Evolutionary conservation across 2,797 vertebrate genomes (phyloP), one percentile per base, ranked within the genome.

Genomic region (Trematomus bernacchii): DNA sequence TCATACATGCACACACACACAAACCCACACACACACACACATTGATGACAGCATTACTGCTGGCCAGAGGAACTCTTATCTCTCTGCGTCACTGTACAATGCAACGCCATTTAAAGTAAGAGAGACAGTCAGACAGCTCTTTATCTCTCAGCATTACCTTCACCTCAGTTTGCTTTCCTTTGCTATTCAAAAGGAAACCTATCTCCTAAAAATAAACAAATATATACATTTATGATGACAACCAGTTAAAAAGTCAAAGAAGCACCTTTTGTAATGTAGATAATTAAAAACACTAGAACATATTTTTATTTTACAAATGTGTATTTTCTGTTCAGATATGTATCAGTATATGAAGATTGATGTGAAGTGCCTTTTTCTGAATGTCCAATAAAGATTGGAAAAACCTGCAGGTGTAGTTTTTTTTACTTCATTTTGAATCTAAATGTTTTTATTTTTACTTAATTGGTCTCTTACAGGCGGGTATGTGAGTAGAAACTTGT

Each of bases 11-110:
- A 57, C 43, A 33, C 52, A 30, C 57, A 54, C 66, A 52, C 65
- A 59, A 37, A 58, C 65, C 65, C 68, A 59, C 27, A 65, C 69
- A 54, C 46, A 18, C 67, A 74, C 60, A 67, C 72, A 66, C 61
- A 61, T 33, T n/a, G 43, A 76, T 77, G 82, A 82, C 30, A 23
- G 47, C 71, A 37, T 30, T 64, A 62, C 50, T 12, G 44, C 44
- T 42, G 55, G 70, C 60, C 67, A 73, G 73, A 69, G 68, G 55
- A 73, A 57, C 76, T 76, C 78, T 87, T 85, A 90, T 89, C 84
- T 79, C 30, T 52, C 58, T 43, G 78, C 33, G 66, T 80, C 67
- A 73, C 64, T 27, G 67, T 21, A 21, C 15, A 70, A 52, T 18
- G 15, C 37, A 37, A 10, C 6, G n/a, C 59, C 51, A 66, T 73